phyloP scores from a whole-genome alignment of 2,113 vertebrate genomes.

The Addax nasomaculatus region DNA sequence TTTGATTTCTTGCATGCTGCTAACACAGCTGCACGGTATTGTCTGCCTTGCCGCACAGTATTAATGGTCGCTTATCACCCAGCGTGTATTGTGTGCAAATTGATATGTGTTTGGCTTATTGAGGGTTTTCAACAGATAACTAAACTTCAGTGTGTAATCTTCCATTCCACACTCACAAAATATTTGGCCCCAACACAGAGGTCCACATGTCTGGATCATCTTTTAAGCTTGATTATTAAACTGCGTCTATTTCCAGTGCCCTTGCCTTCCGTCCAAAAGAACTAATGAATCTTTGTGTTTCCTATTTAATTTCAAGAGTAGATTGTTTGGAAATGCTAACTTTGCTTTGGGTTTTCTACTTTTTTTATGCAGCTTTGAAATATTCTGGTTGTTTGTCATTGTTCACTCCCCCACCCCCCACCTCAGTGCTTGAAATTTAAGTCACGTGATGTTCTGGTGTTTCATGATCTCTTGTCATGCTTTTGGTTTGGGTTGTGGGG shows the following conservation, averaged over 20 bases:
- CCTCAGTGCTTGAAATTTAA: conserved; percentile 69
- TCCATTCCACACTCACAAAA: background rate
- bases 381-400: conserved; percentile 58
- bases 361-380: conserved; percentile 74
- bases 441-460: conserved; percentile 50
- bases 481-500: conserved; percentile 67
- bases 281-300: conserved; percentile 68
- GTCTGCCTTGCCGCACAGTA: conserved; percentile 46
- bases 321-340: conserved; percentile 59
- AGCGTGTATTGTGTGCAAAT: background rate
- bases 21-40: background rate
- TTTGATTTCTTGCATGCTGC: conserved; percentile 50
- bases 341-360: conserved; percentile 56
- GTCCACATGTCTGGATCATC: background rate
- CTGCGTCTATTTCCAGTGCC: conserved; percentile 1
- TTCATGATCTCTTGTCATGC: conserved; percentile 51
- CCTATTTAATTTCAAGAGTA: conserved; percentile 60
- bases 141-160: background rate
- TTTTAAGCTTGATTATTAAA: conserved; percentile 40
- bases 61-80: background rate
- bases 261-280: conserved; percentile 47
- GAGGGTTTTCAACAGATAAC: background rate
- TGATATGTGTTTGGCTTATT: background rate
- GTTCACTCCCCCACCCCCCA: conserved; percentile 15
- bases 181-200: conserved; percentile 35